Evolutionary conservation across 2,797 vertebrate species (phyloP).

Genomic region (Ispidina picta): DNA sequence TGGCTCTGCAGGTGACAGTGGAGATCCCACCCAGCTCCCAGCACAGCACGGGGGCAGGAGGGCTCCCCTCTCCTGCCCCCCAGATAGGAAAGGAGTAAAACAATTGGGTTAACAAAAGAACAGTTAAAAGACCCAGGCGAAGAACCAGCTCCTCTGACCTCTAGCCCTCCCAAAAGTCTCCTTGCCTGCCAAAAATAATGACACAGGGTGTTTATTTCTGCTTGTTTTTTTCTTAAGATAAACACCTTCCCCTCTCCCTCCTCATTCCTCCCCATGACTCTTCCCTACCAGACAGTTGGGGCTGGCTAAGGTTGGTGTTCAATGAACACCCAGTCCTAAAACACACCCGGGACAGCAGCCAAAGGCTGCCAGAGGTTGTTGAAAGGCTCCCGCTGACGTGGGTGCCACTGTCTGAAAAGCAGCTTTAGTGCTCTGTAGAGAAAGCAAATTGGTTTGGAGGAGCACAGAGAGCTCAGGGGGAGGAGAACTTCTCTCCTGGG

Average conservation of each 20-base stretch:
- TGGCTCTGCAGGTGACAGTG: neutral
- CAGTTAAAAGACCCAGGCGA: neutral
- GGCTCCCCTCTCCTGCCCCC: neutral
- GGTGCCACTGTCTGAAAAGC: neutral
- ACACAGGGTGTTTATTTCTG: conserved; percentile 48
- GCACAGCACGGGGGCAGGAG: neutral
- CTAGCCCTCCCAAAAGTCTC: conserved; percentile 6
- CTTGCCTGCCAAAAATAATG: conserved; percentile 27
- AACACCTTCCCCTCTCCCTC: neutral
- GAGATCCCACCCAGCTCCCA: neutral
- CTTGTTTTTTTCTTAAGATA: conserved; percentile 48
- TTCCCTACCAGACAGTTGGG: neutral
- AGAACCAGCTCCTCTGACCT: conserved; percentile 14
- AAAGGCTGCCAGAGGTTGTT: neutral
- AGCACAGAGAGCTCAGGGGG: neutral
- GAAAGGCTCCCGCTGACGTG: neutral
- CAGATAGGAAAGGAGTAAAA: neutral
- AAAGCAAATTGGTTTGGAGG: neutral
- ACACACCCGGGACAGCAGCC: neutral
- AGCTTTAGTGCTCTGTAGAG: neutral
- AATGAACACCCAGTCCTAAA: conserved; percentile 30
- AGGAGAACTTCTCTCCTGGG: neutral
- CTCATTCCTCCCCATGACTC: neutral
- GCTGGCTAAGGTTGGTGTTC: neutral
- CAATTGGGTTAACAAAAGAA: neutral